Evolutionary conservation across 1,140 invertebrate genomes (phyloP), one percentile per base, ranked within the genome.

Genomic region (Plodia interpunctella): DNA sequence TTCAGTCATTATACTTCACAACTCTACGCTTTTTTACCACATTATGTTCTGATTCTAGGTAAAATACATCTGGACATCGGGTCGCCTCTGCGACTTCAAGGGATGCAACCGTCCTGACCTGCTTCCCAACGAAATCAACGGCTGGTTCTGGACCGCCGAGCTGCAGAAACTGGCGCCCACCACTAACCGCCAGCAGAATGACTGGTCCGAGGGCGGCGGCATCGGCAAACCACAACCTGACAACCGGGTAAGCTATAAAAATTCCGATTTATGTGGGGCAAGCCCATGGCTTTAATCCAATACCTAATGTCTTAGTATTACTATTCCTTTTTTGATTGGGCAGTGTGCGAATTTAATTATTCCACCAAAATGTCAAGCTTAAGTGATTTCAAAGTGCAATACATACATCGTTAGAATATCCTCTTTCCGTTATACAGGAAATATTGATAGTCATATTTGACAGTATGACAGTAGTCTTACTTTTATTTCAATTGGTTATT

Each of bases 61-160:
- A 0, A 94, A 95, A 88, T 96, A 96, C 78, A 95, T 95, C 66
- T 96, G 95, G 95, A 96, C 95, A n/a, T 95, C 94, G 18, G 95
- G 95, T 59, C 93, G 95, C 57, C 87, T 96, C 17, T 96, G 95
- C 74, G 95, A 96, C 83, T 96, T 96, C 91, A 94, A 95, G 78
- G 95, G 95, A 49, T 96, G 95, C 72, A 94, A 95, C 66, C 92
- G 94, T 61, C 92, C 94, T 15, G 95, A 96, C 78, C 90, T 96
- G 52, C 92, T 94, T 66, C 95, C 95, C 9, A 90, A 93, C n/a
- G 91, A 93, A 28, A 86, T 95, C 53, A 96, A 96, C 68, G 95
- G 95, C 15, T 96, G 95, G 95, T 96, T 96, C 91, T 96, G 95
- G 95, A 96, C 95, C 13, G 95, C 94, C 5, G 94, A 94, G 62